Evolutionary conservation across 2,797 vertebrate species (phyloP).

Genomic region (Dermochelys coriacea): DNA sequence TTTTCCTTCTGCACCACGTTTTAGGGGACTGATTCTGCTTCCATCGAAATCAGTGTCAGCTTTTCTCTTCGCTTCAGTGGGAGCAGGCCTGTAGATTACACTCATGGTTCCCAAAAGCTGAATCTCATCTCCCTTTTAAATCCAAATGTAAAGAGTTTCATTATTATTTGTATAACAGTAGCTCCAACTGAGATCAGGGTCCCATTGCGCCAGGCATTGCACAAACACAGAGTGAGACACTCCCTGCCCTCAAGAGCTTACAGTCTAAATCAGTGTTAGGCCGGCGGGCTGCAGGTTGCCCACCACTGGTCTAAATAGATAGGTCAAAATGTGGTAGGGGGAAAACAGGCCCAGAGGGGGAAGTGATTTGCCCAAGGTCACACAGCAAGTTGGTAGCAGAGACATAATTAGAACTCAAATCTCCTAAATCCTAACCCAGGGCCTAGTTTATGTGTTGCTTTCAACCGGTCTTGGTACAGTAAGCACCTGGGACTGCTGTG

Average conservation of each 20-base stretch:
- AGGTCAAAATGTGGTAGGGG: not conserved
- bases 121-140: not conserved
- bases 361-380: not conserved
- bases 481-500: not conserved
- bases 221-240: not conserved
- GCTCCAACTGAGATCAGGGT: not conserved
- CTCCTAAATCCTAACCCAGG: not conserved
- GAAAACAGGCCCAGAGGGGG: not conserved
- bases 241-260: not conserved
- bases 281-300: too few species aligned
- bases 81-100: not conserved
- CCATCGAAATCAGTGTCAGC: accelerated
- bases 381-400: not conserved
- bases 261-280: not conserved
- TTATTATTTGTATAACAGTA: not conserved
- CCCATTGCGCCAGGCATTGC: not conserved
- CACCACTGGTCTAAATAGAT: not conserved
- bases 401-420: not conserved
- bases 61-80: not conserved
- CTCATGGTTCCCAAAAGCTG: accelerated
- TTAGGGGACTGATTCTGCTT: accelerated
- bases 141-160: accelerated
- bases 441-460: not conserved
- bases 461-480: not conserved
- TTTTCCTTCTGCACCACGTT: not conserved